A percentile compares a stretch with the other conserved stretches of the same genome.
These are phyloP conservation scores for Harpalus rufipes DNA, from an alignment of 2,888 invertebrate genomes.

Conservation along the genomic window DNA sequence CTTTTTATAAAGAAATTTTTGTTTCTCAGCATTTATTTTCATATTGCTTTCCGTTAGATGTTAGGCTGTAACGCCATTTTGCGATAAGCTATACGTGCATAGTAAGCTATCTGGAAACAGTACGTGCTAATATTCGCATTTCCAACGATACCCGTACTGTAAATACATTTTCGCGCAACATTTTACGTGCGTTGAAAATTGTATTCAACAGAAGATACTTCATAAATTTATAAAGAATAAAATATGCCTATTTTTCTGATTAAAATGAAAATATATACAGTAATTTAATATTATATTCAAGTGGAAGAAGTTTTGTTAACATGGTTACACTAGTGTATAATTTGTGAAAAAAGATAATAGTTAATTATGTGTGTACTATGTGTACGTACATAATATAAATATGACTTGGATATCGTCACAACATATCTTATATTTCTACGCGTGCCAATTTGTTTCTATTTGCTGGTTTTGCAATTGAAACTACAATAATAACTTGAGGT, in stretches of 20 bases:
- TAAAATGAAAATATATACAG: background rate
- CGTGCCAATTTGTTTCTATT: too few species aligned
- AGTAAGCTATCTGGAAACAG: background rate
- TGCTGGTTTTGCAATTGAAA: too few species aligned
- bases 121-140: constrained; percentile 2
- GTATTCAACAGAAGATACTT: background rate
- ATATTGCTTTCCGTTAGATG: background rate
- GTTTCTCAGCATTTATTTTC: background rate
- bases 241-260: background rate
- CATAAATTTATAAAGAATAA: background rate
- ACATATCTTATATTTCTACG: too few species aligned
- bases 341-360: too few species aligned
- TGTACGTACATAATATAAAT: too few species aligned
- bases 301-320: too few species aligned
- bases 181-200: constrained; percentile 2
- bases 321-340: too few species aligned
- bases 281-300: background rate
- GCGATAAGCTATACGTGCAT: background rate
- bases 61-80: background rate
- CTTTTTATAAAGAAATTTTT: background rate
- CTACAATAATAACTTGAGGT: too few species aligned
- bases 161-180: background rate
- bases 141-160: background rate
- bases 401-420: too few species aligned
- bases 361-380: too few species aligned